Percentiles rank a stretch among this genome's conserved stretches.
phyloP scores from a whole-genome alignment of 1,140 invertebrate species.

The Drosophila hydei region DNA sequence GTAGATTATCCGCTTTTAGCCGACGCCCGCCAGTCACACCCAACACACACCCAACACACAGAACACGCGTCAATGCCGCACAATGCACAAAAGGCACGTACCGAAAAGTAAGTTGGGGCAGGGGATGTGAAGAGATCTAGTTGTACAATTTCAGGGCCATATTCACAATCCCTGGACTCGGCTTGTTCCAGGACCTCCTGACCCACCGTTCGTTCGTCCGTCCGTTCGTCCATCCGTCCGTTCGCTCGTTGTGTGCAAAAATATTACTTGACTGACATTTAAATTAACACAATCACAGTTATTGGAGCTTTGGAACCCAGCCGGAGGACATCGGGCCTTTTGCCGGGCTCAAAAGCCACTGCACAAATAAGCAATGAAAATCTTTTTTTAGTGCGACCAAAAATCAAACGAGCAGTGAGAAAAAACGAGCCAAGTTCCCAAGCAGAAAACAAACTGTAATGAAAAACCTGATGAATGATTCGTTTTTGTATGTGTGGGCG shows the following conservation, averaged over 20 bases:
- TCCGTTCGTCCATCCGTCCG: conserved; percentile 29
- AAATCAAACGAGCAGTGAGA: conserved; percentile 26
- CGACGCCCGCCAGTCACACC: conserved; percentile 55
- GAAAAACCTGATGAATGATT: conserved; percentile 70
- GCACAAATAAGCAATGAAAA: conserved; percentile 55
- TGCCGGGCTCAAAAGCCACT: conserved; percentile 53
- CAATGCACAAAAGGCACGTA: conserved; percentile 79
- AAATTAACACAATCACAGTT: conserved; percentile 82
- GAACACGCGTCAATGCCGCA: conserved; percentile 61
- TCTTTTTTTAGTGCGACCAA: conserved; percentile 39
- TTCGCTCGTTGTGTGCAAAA: conserved; percentile 63
- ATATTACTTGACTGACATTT: conserved; percentile 83
- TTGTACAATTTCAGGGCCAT: conserved; percentile 21
- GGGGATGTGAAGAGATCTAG: conserved; percentile 28
- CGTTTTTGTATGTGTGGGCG: conserved; percentile 23
- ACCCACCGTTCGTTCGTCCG: conserved; percentile 10
- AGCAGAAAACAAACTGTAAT: conserved; percentile 39
- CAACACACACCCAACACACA: conserved; percentile 13
- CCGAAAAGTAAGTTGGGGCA: conserved; percentile 33
- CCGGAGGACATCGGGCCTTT: conserved; percentile 28
- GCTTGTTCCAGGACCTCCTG: conserved; percentile 7
- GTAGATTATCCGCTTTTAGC: conserved; percentile 78
- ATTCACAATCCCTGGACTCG: conserved; percentile 45
- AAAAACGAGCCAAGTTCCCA: not conserved
- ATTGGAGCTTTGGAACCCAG: conserved; percentile 65